Percentiles rank a stretch among this genome's conserved stretches.
Evolutionary conservation across 2,888 invertebrate species (phyloP).

Genomic region (Cheilosia grossa): DNA sequence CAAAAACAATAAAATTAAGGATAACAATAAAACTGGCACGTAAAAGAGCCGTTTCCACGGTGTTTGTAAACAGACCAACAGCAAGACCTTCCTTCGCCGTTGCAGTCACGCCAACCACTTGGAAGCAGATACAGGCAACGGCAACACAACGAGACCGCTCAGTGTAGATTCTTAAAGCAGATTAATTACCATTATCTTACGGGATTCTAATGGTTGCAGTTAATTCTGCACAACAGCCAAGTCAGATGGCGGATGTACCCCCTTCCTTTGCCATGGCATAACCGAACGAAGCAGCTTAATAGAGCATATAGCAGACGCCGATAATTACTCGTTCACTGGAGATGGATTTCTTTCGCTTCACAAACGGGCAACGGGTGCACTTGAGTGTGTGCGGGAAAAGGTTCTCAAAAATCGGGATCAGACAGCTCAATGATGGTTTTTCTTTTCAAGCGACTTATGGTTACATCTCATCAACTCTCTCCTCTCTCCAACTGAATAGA

Average conservation of each 20-base stretch:
- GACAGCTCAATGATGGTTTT: not conserved
- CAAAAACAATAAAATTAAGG: slow-evolving; percentile 1
- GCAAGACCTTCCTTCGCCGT: not conserved
- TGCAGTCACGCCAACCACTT: slow-evolving; percentile 6
- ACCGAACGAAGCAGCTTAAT: slow-evolving; percentile 21
- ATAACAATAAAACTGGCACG: slow-evolving; percentile 22
- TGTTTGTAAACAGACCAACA: slow-evolving; percentile 11
- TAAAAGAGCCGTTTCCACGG: not conserved
- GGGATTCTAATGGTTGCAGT: slow-evolving; percentile 38
- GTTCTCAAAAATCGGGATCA: not conserved
- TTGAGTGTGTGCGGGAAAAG: not conserved
- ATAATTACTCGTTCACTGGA: slow-evolving; percentile 16
- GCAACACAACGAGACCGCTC: slow-evolving; percentile 6
- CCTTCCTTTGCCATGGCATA: not conserved
- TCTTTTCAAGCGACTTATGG: too few species aligned
- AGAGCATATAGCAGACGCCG: slow-evolving; percentile 25
- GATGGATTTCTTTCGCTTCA: not conserved
- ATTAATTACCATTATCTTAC: slow-evolving; percentile 43
- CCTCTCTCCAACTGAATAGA: too few species aligned
- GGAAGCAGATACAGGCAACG: slow-evolving; percentile 1
- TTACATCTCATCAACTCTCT: too few species aligned
- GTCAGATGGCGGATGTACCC: slow-evolving; percentile 11
- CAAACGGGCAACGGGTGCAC: not conserved
- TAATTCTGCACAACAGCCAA: slow-evolving; percentile 43
- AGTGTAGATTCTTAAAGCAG: slow-evolving; percentile 30